A percentile compares a stretch with the other conserved stretches of the same genome.
Conservation (phyloP, 1,140 invertebrate genomes). For the Anastrepha ludens region DNA sequence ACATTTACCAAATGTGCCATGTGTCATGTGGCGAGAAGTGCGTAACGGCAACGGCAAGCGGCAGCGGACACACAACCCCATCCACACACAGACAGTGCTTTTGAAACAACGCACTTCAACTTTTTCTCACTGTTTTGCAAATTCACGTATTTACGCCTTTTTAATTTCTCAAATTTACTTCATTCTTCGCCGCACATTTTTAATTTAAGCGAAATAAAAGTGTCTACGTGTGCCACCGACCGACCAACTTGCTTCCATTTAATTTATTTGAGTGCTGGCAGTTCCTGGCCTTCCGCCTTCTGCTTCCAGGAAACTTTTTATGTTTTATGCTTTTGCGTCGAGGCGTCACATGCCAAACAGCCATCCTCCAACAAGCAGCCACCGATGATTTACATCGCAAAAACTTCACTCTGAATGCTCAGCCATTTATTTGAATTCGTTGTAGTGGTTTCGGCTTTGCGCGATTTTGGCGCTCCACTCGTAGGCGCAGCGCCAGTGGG, state of each 20-base stretch:
- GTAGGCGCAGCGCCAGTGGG: neutral
- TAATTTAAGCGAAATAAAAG: slow-evolving; percentile 11
- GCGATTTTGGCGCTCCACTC: neutral
- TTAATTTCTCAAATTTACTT: slow-evolving; percentile 47
- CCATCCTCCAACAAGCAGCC: neutral
- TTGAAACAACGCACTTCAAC: neutral
- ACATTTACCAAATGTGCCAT: slow-evolving; percentile 2
- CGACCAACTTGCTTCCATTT: neutral
- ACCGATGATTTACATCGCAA: slow-evolving; percentile 45
- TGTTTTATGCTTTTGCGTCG: neutral
- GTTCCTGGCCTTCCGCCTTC: neutral
- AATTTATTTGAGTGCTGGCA: slow-evolving; percentile 46
- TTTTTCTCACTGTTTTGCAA: neutral
- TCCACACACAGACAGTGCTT: neutral
- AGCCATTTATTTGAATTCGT: neutral
- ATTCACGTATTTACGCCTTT: slow-evolving; percentile 44
- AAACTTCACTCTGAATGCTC: slow-evolving; percentile 26
- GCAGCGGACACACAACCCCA: neutral
- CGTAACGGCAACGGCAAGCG: neutral
- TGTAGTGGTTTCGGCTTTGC: neutral
- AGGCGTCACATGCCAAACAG: slow-evolving; percentile 46
- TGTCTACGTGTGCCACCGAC: neutral
- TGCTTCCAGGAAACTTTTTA: slow-evolving; percentile 27
- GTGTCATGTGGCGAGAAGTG: slow-evolving; percentile 22
- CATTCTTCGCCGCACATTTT: neutral